Base-by-base conservation (phyloP, 2,113 vertebrate genomes). In the Paraplagusia blochii region DNA sequence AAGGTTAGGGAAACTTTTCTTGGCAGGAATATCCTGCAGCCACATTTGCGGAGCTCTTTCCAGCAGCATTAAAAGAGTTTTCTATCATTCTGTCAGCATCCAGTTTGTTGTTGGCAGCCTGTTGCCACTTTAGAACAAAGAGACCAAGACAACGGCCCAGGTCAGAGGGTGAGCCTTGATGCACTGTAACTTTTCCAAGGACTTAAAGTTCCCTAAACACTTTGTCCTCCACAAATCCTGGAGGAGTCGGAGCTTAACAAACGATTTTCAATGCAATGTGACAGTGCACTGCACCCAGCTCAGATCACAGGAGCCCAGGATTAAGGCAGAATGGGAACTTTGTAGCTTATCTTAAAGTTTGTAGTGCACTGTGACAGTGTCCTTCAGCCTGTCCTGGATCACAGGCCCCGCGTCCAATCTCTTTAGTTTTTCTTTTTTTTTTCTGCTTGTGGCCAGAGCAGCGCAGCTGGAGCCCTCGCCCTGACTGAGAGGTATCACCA, bases 291-390 rank as follows among this genome's bases (percentile, higher is more conserved):
- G 58, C n/a, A 51, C 10, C 9, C 36, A 42, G n/a, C 51, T 54
- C 38, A 49, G 61, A 76, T 70, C 73, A 60, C 54, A 73, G 35
- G 62, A 60, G 44, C 49, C 3, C 29, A 13, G 65, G 44, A 58
- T 69, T 45, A 58, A 70, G 43, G 34, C 38, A 69, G 49, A 33
- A 38, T 63, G 44, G 34, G 47, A 40, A 64, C 66, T 66, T 33
- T 53, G 65, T 48, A 42, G 56, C 36, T 72, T 72, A 76, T 73
- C 69, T 74, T 11, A 69, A 72, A 75, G 15, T 53, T 72, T 61
- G 14, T 7, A 60, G 54, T 17, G 11, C 10, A 11, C 11, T 60
- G 58, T 69, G 62, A 78, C 64, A 56, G 57, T 58, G 64, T 69
- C 42, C 40, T 58, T n/a, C 65, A 68, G 57, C 3, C 4, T n/a